phyloP scores from a whole-genome alignment of 2,797 vertebrate species.

The Parambassis ranga region DNA sequence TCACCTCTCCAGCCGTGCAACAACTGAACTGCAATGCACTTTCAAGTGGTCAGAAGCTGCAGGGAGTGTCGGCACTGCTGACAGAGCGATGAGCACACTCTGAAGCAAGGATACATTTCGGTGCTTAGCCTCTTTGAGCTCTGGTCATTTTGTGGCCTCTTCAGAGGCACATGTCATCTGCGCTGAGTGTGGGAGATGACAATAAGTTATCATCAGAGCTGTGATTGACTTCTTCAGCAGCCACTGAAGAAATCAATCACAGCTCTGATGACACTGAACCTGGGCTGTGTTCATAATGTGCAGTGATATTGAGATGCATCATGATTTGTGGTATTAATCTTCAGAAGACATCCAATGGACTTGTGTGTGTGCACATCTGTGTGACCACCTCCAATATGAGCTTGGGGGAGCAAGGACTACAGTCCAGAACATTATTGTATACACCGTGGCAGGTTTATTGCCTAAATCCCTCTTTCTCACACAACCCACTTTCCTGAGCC shows the following conservation, averaged over 20 bases:
- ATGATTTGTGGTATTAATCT: background rate
- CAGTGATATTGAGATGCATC: background rate
- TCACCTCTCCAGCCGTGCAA: slow-evolving; percentile 29
- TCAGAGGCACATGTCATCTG: slow-evolving; percentile 11
- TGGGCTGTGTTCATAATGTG: background rate
- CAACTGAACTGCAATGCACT: slow-evolving; percentile 22
- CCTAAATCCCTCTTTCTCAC: slow-evolving; percentile 41
- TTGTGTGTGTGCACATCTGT: background rate
- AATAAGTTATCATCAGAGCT: slow-evolving; percentile 26
- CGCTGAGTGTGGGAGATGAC: slow-evolving; percentile 23
- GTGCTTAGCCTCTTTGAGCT: slow-evolving; percentile 20
- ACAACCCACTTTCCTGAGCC: slow-evolving; percentile 36
- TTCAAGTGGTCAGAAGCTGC: slow-evolving; percentile 30
- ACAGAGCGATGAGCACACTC: slow-evolving; percentile 37
- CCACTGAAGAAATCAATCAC: too few species aligned
- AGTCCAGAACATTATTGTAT: slow-evolving; percentile 5
- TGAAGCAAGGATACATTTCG: slow-evolving; percentile 24
- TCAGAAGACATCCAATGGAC: background rate
- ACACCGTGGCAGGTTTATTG: slow-evolving; percentile 48
- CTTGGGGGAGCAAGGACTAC: background rate
- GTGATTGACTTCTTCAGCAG: background rate
- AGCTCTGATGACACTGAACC: too few species aligned
- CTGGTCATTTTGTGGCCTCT: slow-evolving; percentile 41
- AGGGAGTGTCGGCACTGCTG: slow-evolving; percentile 21
- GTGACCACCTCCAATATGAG: background rate